A percentile compares a stretch with the other conserved stretches of the same genome.
phyloP scores from a whole-genome alignment of 1,140 invertebrate species.

The Caerostris extrusa region DNA sequence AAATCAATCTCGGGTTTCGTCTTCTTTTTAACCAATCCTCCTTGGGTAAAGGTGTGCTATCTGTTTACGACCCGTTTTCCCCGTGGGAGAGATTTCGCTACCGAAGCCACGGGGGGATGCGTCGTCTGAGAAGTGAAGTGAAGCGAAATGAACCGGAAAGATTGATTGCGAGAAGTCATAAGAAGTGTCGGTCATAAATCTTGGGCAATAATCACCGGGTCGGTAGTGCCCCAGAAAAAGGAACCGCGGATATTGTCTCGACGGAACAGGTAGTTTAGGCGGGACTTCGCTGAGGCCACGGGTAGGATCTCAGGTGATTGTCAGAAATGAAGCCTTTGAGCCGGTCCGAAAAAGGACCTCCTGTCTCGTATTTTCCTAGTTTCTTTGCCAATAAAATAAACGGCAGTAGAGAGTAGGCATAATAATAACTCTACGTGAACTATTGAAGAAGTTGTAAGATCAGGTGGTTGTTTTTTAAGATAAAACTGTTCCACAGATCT shows the following conservation, averaged over 20 bases:
- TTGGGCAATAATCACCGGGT: constrained; percentile 51
- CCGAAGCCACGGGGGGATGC: constrained; percentile 51
- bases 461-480: neutral
- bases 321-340: neutral
- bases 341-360: neutral
- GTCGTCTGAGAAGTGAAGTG: neutral
- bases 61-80: constrained; percentile 45
- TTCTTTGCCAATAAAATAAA: too few species aligned
- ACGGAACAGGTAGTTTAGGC: neutral
- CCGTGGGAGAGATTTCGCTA: constrained; percentile 39
- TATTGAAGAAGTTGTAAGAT: too few species aligned
- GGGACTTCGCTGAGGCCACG: neutral
- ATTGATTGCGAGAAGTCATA: constrained; percentile 20
- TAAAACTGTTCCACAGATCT: neutral
- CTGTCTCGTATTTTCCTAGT: neutral
- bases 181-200: constrained; percentile 61
- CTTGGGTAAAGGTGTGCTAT: constrained; percentile 60
- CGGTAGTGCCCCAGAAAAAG: constrained; percentile 35
- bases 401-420: too few species aligned
- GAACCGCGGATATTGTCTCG: constrained; percentile 3
- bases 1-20: constrained; percentile 52
- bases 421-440: too few species aligned
- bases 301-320: neutral
- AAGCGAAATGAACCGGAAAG: neutral
- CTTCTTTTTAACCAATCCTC: neutral